A percentile compares a stretch with the other conserved stretches of the same genome.
Conservation (phyloP, 2,888 invertebrate species). For the Trachelus troglodyta region DNA sequence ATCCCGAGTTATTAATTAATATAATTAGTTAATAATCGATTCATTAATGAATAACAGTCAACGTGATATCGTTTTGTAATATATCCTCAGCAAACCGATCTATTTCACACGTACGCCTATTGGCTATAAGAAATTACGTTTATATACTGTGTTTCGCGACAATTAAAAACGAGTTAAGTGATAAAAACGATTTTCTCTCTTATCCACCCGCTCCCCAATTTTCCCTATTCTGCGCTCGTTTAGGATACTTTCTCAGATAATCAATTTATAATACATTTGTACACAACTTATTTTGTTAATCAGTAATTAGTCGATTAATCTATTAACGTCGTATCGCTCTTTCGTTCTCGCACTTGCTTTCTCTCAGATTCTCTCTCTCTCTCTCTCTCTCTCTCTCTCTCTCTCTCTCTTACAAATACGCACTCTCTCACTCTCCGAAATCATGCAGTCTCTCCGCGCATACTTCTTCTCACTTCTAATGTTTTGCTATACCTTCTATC, state of each 20-base stretch:
- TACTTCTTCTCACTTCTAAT: no score
- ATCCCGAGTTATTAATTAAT: slow-evolving; percentile 50
- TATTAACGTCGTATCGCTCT: slow-evolving; percentile 27
- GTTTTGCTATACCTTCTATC: no score
- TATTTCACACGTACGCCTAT: slow-evolving; percentile 25
- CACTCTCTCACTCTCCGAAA: no score
- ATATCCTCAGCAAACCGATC: slow-evolving; percentile 31
- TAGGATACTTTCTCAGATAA: slow-evolving; percentile 56
- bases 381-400: slow-evolving; percentile 17
- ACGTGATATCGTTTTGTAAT: slow-evolving; percentile 44
- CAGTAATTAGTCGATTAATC: slow-evolving; percentile 55
- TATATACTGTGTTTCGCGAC: slow-evolving; percentile 43
- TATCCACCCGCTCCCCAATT: no score
- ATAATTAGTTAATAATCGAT: slow-evolving; percentile 47
- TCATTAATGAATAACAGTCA: slow-evolving; percentile 46
- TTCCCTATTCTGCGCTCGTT: slow-evolving; percentile 16
- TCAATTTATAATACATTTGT: slow-evolving; percentile 62
- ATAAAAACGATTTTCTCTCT: slow-evolving; percentile 31
- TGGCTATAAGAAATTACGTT: slow-evolving; percentile 38
- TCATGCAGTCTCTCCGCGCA: not conserved
- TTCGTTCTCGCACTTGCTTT: not conserved
- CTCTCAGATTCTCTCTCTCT: slow-evolving; percentile 4
- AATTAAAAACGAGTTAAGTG: slow-evolving; percentile 43
- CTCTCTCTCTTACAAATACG: slow-evolving; percentile 4
- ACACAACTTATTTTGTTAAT: slow-evolving; percentile 60